These are phyloP conservation scores for Phacellophora camtschatica DNA, from an alignment of 30 jellyfish, hydroid and myxozoan species.

Conservation along the genomic window DNA sequence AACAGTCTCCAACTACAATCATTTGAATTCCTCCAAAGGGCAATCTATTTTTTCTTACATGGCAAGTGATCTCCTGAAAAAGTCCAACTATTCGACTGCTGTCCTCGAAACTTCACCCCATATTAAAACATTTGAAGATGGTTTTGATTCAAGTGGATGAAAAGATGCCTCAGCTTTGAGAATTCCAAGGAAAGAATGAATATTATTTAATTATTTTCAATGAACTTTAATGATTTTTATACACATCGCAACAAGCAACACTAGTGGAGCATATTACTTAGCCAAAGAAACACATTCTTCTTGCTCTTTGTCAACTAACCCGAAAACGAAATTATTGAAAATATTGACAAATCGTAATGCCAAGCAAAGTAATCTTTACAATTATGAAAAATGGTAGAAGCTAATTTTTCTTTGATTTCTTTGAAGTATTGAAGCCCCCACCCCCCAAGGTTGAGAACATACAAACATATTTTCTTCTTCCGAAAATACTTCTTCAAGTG, in stretches of 20 bases:
- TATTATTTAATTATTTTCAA: no score
- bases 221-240: neutral
- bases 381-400: no score
- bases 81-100: neutral
- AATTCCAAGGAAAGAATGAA: neutral
- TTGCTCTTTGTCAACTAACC: neutral
- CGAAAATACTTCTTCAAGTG: no score
- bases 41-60: neutral
- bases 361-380: no score
- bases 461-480: no score
- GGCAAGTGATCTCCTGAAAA: neutral
- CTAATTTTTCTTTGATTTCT: no score
- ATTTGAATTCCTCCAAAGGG: neutral
- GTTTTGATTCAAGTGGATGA: neutral
- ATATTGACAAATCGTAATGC: no score
- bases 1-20: neutral
- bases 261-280: neutral
- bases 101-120: neutral
- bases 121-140: neutral
- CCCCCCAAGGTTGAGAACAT: no score
- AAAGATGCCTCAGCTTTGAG: neutral
- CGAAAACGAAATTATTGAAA: no score
- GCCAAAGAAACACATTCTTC: neutral
- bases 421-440: no score
- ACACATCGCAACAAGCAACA: neutral